Base-by-base conservation (phyloP, 2,888 invertebrate genomes). In the Yponomeuta plumbellus region DNA sequence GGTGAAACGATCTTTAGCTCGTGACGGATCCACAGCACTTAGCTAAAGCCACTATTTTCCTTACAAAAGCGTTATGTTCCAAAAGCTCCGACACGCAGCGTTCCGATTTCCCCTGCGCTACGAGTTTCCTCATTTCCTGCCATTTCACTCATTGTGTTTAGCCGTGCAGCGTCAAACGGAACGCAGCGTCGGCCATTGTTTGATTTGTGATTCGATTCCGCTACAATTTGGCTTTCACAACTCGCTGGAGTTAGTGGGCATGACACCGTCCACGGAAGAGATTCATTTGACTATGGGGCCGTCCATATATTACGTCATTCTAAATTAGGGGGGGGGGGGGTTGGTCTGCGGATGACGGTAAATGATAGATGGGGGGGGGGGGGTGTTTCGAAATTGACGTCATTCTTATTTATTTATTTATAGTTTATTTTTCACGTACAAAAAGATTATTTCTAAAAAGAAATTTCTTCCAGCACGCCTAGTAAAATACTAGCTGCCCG, bases 131-230 rank as follows among this genome's bases (percentile, higher is more conserved):
- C 26, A 17, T 62, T 62, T 39, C 62, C 34, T 26, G 44, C 61
- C 61, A 62, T 62, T 62, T 62, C 44, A 13, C 44, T 59, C 59
- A 59, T 59, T 59, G 59, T 59, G 59, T 59, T 59, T 13, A 22
- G 58, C 59, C 59, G 23, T 17, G 44, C 44, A 13, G 44, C 59
- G 59, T 59, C 59, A 59, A 59, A 59, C 59, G 59, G 59, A 59
- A 59, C 59, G 59, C 23, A 52, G 17, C 44, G 44, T 13, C 44
- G 59, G 59, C 23, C 23, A 21, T 59, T 59, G 59, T 59, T 21
- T 59, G 23, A 23, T n/a, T 59, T 23, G 20, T 58, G 58, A 6
- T 58, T 58, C 20, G 10, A 58, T 21, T 58, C 22, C 20, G 20
- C 22, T 20, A 58, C 58, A 58, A 58, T 58, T 58, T 20, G 22